Conservation (phyloP, 2,797 vertebrate genomes). For the Valencia hispanica region DNA sequence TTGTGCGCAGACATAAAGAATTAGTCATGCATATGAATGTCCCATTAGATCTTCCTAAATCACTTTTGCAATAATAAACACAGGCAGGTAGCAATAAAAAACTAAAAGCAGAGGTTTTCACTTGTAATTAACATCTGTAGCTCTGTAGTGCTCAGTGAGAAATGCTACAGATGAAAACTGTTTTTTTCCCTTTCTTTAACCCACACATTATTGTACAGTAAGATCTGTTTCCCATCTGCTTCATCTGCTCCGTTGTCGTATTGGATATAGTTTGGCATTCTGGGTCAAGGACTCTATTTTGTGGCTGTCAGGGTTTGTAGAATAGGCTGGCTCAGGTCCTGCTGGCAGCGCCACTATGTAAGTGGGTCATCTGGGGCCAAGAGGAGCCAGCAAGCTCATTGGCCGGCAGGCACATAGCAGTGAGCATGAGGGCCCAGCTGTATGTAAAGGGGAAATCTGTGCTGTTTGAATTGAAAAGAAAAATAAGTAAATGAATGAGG, state of each 20-base stretch:
- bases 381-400: conserved; percentile 63
- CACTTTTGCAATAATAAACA: neutral
- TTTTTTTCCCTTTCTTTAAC: conserved; percentile 17
- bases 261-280: conserved; percentile 74
- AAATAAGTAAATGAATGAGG: neutral
- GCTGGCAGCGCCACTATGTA: conserved; percentile 70
- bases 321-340: conserved; percentile 70
- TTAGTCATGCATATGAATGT: conserved; percentile 12
- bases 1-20: conserved; percentile 16
- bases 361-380: conserved; percentile 67
- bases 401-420: conserved; percentile 72
- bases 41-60: conserved; percentile 14
- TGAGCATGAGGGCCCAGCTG: conserved; percentile 49
- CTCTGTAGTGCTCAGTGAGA: neutral
- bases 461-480: conserved; percentile 27
- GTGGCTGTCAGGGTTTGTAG: conserved; percentile 74
- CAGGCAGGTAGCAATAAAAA: neutral
- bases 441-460: conserved; percentile 35
- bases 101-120: neutral
- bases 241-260: conserved; percentile 70
- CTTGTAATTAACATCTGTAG: neutral
- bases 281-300: conserved; percentile 80
- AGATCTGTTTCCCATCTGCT: conserved; percentile 50
- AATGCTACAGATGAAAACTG: conserved; percentile 20
- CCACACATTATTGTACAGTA: conserved; percentile 42